These are phyloP conservation scores for Pelvicachromis taeniatus DNA, from an alignment of 2,113 vertebrate species.

Conservation along the genomic window DNA sequence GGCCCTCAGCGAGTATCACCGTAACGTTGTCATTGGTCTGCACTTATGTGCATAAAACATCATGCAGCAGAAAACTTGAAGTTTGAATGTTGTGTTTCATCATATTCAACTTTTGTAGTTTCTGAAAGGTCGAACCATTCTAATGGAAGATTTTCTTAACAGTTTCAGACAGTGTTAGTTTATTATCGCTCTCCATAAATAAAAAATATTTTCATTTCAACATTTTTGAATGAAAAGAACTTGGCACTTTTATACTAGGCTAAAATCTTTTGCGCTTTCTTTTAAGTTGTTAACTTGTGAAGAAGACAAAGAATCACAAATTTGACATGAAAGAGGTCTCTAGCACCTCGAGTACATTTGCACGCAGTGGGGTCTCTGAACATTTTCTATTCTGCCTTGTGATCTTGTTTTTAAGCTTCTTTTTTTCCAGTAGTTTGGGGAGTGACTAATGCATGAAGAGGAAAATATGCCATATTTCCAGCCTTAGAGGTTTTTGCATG, in stretches of 20 bases:
- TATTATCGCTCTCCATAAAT: background rate
- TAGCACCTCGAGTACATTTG: background rate
- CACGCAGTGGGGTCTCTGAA: background rate
- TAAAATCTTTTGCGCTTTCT: background rate
- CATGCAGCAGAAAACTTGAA: background rate
- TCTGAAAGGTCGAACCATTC: background rate
- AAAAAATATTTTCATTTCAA: background rate
- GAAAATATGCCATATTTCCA: background rate
- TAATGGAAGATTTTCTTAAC: background rate
- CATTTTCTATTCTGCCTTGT: background rate
- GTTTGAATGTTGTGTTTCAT: background rate
- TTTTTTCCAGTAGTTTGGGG: background rate
- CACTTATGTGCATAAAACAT: background rate
- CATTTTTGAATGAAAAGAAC: background rate
- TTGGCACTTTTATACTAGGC: background rate
- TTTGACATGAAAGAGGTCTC: background rate
- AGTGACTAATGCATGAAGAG: background rate
- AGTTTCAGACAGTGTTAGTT: fast-evolving
- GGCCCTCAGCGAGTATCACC: background rate
- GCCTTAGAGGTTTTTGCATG: background rate
- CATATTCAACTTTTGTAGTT: background rate
- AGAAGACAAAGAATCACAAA: background rate
- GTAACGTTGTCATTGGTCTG: background rate
- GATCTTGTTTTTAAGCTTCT: background rate
- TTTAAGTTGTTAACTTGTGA: background rate